These are phyloP conservation scores for Edolisoma coerulescens DNA, from an alignment of 2,113 vertebrate species.

Conservation along the genomic window DNA sequence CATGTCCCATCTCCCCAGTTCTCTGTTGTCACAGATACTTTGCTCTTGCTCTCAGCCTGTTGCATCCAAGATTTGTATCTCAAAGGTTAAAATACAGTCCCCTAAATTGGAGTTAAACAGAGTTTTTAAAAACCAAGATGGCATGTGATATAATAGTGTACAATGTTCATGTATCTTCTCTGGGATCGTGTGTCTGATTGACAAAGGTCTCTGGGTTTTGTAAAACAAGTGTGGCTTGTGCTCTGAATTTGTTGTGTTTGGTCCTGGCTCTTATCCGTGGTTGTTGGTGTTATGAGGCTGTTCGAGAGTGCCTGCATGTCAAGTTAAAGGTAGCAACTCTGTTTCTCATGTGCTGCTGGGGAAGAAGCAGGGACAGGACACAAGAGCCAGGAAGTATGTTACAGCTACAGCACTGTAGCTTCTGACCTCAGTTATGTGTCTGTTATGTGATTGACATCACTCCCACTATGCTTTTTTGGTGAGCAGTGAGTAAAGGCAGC, in stretches of 20 bases:
- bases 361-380: not conserved
- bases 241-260: not conserved
- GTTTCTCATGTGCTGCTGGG: fast-evolving
- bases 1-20: not conserved
- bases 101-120: not conserved
- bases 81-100: not conserved
- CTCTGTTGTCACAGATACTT: not conserved
- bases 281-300: not conserved
- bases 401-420: not conserved
- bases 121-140: not conserved
- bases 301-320: not conserved
- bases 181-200: too few relatives aligned
- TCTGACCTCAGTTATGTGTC: not conserved
- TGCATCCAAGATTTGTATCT: not conserved
- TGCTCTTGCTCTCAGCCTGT: not conserved
- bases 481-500: not conserved
- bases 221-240: not conserved
- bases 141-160: too few relatives aligned
- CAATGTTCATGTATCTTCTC: not conserved
- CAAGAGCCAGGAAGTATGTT: not conserved
- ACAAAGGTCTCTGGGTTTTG: not conserved
- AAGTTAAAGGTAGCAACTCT: not conserved
- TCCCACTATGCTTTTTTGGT: not conserved
- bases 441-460: not conserved
- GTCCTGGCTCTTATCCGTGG: not conserved